Conservation (phyloP, 1,140 invertebrate species). For the Tetramorium simillimum region DNA sequence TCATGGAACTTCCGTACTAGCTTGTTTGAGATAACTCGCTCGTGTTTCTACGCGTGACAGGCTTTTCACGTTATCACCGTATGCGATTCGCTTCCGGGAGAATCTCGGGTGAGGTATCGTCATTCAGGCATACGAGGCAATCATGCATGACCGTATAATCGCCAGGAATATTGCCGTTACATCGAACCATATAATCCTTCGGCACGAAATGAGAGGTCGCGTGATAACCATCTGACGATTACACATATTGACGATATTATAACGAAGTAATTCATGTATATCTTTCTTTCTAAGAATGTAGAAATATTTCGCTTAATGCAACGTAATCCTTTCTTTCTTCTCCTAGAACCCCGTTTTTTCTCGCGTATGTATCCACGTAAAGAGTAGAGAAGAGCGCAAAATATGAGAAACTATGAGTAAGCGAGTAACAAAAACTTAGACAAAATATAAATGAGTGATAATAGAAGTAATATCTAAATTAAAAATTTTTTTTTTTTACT, state of each 20-base stretch:
- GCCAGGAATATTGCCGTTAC: constrained; percentile 31
- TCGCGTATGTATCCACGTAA: neutral
- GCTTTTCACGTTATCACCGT: constrained; percentile 17
- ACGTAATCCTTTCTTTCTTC: neutral
- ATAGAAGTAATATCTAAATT: no score
- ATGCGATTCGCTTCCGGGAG: neutral
- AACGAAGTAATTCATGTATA: neutral
- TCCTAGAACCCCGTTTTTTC: no score
- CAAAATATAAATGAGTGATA: no score
- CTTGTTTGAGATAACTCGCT: neutral
- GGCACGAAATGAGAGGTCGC: constrained; percentile 8
- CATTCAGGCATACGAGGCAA: constrained; percentile 9
- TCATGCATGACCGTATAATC: constrained; percentile 21
- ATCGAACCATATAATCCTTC: constrained; percentile 1
- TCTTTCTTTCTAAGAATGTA: neutral
- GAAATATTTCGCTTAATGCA: neutral
- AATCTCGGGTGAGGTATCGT: constrained; percentile 16
- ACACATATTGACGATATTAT: neutral
- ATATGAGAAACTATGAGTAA: neutral
- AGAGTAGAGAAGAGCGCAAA: neutral
- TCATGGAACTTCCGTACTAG: constrained; percentile 20
- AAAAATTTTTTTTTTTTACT: constrained; percentile 1
- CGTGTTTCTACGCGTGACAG: neutral
- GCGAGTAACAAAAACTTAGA: no score
- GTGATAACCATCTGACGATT: constrained; percentile 25